phyloP scores from a whole-genome alignment of 2,113 vertebrate genomes.

The Mustelus asterias region DNA sequence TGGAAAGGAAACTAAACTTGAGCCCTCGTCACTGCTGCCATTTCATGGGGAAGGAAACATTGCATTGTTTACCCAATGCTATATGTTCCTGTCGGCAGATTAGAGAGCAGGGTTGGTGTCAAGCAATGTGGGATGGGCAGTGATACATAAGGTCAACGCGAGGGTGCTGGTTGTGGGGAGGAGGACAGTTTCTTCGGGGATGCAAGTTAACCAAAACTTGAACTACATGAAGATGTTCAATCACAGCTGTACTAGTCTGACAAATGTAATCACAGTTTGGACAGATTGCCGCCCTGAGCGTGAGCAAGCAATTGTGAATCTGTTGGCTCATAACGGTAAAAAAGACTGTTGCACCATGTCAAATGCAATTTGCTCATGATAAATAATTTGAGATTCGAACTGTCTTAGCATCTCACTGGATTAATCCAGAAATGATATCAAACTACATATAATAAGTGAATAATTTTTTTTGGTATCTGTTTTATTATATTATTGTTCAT shows the following conservation, averaged over 20 bases:
- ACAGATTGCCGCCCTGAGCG: neutral
- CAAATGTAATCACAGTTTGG: neutral
- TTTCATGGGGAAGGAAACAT: too few species aligned
- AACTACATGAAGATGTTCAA: neutral
- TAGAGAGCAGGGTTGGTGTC: neutral
- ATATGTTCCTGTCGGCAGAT: neutral
- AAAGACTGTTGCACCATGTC: neutral
- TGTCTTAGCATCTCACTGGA: neutral
- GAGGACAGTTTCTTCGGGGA: neutral
- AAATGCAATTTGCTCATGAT: conserved; percentile 23
- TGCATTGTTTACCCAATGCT: neutral
- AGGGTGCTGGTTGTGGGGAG: too few species aligned
- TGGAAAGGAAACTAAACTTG: neutral
- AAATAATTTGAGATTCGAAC: neutral
- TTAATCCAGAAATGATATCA: conserved; percentile 2
- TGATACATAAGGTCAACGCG: neutral
- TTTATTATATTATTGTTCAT: neutral
- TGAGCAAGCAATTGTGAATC: neutral
- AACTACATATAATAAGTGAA: neutral
- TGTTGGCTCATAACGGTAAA: conserved; percentile 1
- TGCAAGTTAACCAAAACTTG: neutral
- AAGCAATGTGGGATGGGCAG: neutral
- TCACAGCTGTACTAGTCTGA: neutral
- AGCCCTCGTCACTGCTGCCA: neutral
- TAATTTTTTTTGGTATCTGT: neutral